A percentile compares a stretch with the other conserved stretches of the same genome.
Evolutionary conservation across 2,113 vertebrate species (phyloP).

Genomic region (Stomatorhinus ivindoensis): DNA sequence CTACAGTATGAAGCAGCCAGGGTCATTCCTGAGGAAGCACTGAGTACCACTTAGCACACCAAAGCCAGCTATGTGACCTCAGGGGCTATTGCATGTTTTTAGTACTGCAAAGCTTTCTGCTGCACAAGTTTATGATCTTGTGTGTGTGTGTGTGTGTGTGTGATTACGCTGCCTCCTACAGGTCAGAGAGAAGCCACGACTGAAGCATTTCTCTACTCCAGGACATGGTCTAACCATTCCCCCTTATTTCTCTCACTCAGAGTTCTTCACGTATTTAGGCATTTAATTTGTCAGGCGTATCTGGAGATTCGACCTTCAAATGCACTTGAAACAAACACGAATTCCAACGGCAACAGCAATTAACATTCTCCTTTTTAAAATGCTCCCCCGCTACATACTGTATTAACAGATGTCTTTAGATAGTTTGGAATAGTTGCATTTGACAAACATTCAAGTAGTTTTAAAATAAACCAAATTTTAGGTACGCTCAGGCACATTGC

Average conservation of each 20-base stretch:
- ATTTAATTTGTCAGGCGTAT: not conserved
- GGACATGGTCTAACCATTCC: not conserved
- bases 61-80: not conserved
- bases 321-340: not conserved
- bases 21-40: not conserved
- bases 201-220: no score
- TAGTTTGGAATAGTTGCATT: not conserved
- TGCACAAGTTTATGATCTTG: not conserved
- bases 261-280: not conserved
- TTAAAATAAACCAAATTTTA: not conserved
- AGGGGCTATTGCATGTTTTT: not conserved
- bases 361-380: not conserved
- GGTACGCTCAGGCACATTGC: not conserved
- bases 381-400: not conserved
- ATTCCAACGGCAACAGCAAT: not conserved
- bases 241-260: not conserved
- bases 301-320: not conserved
- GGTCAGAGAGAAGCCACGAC: not conserved
- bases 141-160: not conserved
- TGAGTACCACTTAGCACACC: not conserved
- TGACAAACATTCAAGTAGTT: not conserved
- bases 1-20: not conserved
- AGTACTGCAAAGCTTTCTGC: not conserved
- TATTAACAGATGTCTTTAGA: not conserved
- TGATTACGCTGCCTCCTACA: no score